Evolutionary conservation across 2,113 vertebrate genomes (phyloP).

Genomic region (Centropus bengalensis): DNA sequence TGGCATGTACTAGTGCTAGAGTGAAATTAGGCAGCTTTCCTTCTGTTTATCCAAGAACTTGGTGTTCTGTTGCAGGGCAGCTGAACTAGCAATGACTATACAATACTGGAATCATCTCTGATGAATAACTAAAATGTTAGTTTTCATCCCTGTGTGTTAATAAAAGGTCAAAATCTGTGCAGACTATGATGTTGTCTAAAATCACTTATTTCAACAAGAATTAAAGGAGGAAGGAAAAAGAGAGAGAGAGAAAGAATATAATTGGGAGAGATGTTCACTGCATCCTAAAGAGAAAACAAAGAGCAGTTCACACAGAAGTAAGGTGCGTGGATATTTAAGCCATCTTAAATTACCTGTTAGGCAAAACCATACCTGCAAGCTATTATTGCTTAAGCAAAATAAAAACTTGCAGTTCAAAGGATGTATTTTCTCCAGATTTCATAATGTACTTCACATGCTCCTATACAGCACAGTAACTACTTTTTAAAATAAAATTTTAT

Average conservation of each 20-base stretch:
- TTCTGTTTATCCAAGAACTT: constrained; percentile 7
- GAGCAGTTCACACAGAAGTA: background rate
- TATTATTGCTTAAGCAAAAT: background rate
- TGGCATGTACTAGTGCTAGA: background rate
- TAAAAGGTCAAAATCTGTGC: background rate
- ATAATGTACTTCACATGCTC: background rate
- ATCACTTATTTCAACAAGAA: background rate
- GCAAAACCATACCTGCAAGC: background rate
- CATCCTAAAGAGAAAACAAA: background rate
- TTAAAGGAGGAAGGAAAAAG: background rate
- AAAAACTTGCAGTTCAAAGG: background rate
- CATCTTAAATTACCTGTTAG: background rate
- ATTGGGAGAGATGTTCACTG: background rate
- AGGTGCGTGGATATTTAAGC: background rate
- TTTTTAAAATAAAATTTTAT: background rate
- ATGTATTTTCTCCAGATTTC: background rate
- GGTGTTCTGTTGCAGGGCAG: background rate
- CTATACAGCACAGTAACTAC: background rate
- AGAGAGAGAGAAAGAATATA: background rate
- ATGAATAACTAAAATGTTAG: background rate
- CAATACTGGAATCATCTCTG: background rate
- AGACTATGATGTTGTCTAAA: background rate
- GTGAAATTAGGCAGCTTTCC: background rate
- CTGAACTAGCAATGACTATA: background rate
- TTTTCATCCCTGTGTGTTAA: background rate